These are phyloP conservation scores for Bovichtus diacanthus DNA, from an alignment of 2,797 vertebrate species.

Conservation along the genomic window DNA sequence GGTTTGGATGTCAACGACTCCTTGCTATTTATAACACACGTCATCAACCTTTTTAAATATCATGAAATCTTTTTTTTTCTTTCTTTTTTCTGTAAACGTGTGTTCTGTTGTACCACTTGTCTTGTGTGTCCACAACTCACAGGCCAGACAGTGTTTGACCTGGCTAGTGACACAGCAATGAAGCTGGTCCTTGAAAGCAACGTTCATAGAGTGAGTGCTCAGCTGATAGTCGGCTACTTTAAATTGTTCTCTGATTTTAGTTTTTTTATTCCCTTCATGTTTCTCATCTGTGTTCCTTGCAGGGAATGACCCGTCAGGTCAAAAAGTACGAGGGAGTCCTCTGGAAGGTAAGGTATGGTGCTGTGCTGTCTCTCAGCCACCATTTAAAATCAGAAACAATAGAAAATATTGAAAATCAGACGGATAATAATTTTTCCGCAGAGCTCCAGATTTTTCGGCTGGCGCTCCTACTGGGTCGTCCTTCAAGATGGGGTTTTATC, in stretches of 20 bases:
- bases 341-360: constrained; percentile 88
- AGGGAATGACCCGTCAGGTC: constrained; percentile 87
- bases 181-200: constrained; percentile 88
- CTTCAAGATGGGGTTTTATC: constrained; percentile 95
- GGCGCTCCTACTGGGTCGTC: constrained; percentile 93
- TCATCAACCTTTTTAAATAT: neutral
- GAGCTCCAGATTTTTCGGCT: constrained; percentile 96
- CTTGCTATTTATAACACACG: neutral
- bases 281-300: constrained; percentile 24
- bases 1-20: neutral
- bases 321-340: constrained; percentile 91
- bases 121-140: constrained; percentile 40
- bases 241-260: constrained; percentile 23
- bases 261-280: neutral
- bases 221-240: neutral
- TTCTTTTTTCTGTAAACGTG: neutral
- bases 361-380: neutral
- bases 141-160: constrained; percentile 93
- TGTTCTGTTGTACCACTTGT: neutral
- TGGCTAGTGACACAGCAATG: constrained; percentile 91
- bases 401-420: neutral
- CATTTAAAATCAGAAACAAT: neutral
- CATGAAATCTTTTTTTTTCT: neutral
- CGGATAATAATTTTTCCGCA: constrained; percentile 58
- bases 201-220: constrained; percentile 81